These are phyloP conservation scores for Chymomyza amoena DNA, from an alignment of 2,888 invertebrate species.

Conservation along the genomic window DNA sequence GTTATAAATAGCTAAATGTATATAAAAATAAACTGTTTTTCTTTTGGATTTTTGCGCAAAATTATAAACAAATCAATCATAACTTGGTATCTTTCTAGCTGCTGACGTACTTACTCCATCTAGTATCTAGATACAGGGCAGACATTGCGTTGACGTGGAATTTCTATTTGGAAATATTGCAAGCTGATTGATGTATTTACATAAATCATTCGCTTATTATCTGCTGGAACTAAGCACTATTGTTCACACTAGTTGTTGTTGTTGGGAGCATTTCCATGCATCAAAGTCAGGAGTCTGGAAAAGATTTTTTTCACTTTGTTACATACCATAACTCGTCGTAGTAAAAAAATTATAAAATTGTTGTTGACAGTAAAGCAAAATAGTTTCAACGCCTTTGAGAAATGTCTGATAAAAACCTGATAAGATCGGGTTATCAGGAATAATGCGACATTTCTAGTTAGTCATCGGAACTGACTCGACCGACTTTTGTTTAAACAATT, in stretches of 20 bases:
- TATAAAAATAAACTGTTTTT: constrained; percentile 3
- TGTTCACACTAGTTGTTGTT: neutral
- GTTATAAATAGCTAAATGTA: constrained; percentile 27
- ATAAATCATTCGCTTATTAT: constrained; percentile 13
- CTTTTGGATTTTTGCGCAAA: neutral
- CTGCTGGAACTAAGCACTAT: neutral
- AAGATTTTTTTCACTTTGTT: constrained; percentile 11
- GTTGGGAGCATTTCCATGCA: constrained; percentile 19
- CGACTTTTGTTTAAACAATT: neutral
- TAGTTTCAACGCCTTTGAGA: neutral
- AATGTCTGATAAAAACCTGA: constrained; percentile 8
- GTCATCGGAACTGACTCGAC: constrained; percentile 24
- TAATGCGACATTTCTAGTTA: constrained; percentile 31
- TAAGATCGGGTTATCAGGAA: constrained; percentile 8
- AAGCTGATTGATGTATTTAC: constrained; percentile 63
- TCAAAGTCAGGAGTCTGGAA: constrained; percentile 17
- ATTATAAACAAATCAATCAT: constrained; percentile 55
- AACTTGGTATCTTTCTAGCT: constrained; percentile 8
- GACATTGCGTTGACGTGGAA: constrained; percentile 6
- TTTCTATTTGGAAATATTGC: neutral
- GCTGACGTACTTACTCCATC: constrained; percentile 20
- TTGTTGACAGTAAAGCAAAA: neutral
- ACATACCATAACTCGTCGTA: neutral
- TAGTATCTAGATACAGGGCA: constrained; percentile 7
- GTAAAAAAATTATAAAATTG: neutral